Conservation (phyloP, 2,113 vertebrate genomes). For the Cranoglanis bouderius region DNA sequence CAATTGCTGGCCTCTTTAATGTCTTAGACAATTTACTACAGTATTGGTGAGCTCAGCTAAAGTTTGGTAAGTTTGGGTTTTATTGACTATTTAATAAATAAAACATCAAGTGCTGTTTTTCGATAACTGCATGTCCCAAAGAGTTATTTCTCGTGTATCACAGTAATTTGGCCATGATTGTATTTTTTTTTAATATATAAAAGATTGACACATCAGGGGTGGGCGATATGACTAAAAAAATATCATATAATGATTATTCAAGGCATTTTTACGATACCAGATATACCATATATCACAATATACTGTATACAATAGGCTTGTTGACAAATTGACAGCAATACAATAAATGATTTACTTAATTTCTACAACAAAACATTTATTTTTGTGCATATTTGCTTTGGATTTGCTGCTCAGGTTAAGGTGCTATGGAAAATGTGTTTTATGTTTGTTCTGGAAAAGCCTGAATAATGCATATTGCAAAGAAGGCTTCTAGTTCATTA, state of each 20-base stretch:
- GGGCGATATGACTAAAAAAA: too few relatives aligned
- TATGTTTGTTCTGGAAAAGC: not conserved
- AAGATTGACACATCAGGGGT: not conserved
- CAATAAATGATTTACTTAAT: not conserved
- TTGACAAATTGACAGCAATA: not conserved
- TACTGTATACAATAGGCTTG: too few relatives aligned
- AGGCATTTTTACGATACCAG: too few relatives aligned
- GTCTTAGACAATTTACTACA: not conserved
- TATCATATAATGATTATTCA: too few relatives aligned
- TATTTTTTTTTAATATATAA: not conserved
- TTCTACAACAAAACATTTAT: not conserved
- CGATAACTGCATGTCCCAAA: not conserved
- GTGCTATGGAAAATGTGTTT: not conserved
- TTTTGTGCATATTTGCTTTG: not conserved
- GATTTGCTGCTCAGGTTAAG: not conserved
- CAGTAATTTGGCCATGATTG: not conserved
- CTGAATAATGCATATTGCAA: not conserved
- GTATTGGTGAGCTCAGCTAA: not conserved
- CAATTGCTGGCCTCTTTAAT: not conserved
- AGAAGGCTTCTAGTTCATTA: not conserved
- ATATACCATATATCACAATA: too few relatives aligned
- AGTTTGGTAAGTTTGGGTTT: too few relatives aligned
- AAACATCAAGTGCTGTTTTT: not conserved
- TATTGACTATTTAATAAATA: not conserved
- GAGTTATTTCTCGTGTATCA: not conserved